Conservation (phyloP, 1,140 invertebrate genomes). For the Dreissena polymorpha region DNA sequence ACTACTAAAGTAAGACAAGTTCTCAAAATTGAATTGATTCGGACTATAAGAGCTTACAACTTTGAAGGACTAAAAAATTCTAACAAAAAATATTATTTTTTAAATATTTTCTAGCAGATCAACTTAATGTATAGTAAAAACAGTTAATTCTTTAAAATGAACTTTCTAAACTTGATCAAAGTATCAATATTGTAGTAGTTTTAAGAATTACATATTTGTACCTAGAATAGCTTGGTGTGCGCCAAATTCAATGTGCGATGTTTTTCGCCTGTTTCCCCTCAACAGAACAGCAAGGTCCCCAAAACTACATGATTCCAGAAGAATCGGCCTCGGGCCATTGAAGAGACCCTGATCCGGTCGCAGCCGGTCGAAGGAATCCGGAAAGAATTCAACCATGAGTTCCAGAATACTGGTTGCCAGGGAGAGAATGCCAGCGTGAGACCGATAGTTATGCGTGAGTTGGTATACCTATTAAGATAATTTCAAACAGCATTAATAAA, state of each 20-base stretch:
- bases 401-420: slow-evolving; percentile 75
- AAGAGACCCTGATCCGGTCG: slow-evolving; percentile 75
- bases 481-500: neutral
- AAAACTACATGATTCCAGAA: slow-evolving; percentile 74
- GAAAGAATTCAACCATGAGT: slow-evolving; percentile 74
- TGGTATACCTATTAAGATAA: slow-evolving; percentile 64
- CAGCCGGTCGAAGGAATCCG: slow-evolving; percentile 75
- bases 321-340: slow-evolving; percentile 71
- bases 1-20: too few relatives aligned
- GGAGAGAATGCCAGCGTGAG: slow-evolving; percentile 74
- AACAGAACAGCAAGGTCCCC: slow-evolving; percentile 68
- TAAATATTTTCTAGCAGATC: too few relatives aligned
- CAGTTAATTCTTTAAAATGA: too few relatives aligned
- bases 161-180: too few relatives aligned
- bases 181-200: too few relatives aligned
- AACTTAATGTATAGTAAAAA: too few relatives aligned
- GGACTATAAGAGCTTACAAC: too few relatives aligned
- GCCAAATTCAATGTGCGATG: slow-evolving; percentile 65
- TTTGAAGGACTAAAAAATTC: too few relatives aligned
- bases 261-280: slow-evolving; percentile 70
- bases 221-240: slow-evolving; percentile 63
- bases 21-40: too few relatives aligned
- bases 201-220: neutral
- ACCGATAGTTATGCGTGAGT: slow-evolving; percentile 75
- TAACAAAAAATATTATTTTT: too few relatives aligned